Percentiles rank a stretch among this genome's conserved stretches.
phyloP scores from a whole-genome alignment of 2,113 vertebrate species.

The Gobius niger region DNA sequence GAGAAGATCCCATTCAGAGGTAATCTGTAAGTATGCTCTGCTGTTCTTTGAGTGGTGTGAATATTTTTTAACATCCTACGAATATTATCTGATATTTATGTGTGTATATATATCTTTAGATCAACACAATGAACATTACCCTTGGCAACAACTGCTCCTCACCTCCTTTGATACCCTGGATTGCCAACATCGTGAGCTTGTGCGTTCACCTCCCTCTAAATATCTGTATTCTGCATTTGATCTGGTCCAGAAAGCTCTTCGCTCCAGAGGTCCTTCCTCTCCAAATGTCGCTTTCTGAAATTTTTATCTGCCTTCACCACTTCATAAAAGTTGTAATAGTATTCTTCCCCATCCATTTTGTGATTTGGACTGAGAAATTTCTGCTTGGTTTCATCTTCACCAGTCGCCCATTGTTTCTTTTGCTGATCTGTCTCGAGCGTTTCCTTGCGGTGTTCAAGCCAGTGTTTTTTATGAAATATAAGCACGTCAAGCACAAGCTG shows the following conservation, averaged over 20 bases:
- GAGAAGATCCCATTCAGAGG: not conserved
- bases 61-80: not conserved
- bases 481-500: constrained; percentile 31
- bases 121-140: constrained; percentile 26
- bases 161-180: fast-evolving
- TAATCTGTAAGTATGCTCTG: not conserved
- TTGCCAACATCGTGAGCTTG: not conserved
- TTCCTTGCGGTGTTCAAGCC: constrained; percentile 29
- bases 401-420: constrained; percentile 12
- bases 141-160: constrained; percentile 3
- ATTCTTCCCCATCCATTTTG: not conserved
- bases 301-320: constrained; percentile 7
- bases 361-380: fast-evolving
- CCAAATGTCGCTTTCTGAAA: not conserved
- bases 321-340: not conserved
- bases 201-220: constrained; percentile 7
- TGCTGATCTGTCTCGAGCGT: constrained; percentile 24
- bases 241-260: constrained; percentile 20
- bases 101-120: constrained; percentile 1
- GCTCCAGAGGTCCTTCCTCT: constrained; percentile 15
- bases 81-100: not conserved
- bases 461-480: constrained; percentile 27
- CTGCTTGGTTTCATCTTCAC: constrained; percentile 10
- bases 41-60: not conserved
- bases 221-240: constrained; percentile 33